Evolutionary conservation across 2,888 invertebrate species (phyloP), one percentile per base, ranked within the genome.

Genomic region (Drosophila quasianomalipes): DNA sequence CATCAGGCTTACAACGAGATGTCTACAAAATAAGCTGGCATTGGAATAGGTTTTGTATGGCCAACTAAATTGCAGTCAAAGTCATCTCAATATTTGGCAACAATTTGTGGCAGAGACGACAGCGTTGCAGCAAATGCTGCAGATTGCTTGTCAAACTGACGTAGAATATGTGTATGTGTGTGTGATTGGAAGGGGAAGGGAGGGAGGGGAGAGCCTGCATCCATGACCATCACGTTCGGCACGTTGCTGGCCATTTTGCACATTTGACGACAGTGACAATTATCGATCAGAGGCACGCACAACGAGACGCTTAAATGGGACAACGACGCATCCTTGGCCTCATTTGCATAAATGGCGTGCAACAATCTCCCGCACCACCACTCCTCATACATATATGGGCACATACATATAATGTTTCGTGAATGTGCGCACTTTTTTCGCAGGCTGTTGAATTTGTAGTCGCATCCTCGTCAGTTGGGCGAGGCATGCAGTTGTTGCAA

Each of bases 261-360:
- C 78, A 81, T 78, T 80, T 75, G 79, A 81, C 63, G 73, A 82
- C 80, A 69, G 81, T 82, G 88, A 87, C 86, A 87, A 87, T 89
- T 89, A 88, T 86, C 85, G 86, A 87, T 87, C 81, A 82, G 74
- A 75, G 74, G 67, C 82, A 81, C 81, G 82, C 88, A 88, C 85
- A 85, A 84, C 86, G 80, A 12, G 19, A 58, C 75, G 80, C 76
- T 83, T 83, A 88, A 89, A 84, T 87, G 90, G 85, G 72, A 33
- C 79, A 53, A 9, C 68, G 55, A 58, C 67, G 84, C 86, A 88
- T 86, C 83, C 80, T 89, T 90, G 89, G 80, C 75, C 89, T 86
- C 87, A 88, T 88, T 88, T 88, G 85, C 88, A 88, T 88, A 88
- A 88, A 86, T 82, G 86, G 72, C 77, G 86, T 70, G 74, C 62